Conservation (phyloP, 2,797 vertebrate genomes). For the Pangasius sanitwongsei region DNA sequence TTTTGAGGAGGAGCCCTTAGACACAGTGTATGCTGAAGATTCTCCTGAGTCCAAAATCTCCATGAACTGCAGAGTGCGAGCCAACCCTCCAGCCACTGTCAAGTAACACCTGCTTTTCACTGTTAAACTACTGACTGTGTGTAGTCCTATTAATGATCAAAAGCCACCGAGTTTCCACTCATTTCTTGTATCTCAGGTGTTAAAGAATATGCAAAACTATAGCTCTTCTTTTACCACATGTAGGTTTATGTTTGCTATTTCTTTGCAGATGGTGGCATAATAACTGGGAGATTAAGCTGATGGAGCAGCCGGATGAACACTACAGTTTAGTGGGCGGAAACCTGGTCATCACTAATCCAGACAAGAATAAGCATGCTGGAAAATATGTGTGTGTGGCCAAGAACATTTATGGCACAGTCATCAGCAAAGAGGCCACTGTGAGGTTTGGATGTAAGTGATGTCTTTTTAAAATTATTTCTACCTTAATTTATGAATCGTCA, state of each 20-base stretch:
- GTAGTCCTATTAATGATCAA: not conserved
- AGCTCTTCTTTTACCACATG: not conserved
- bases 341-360: constrained; percentile 92
- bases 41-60: constrained; percentile 92
- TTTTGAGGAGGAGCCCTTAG: constrained; percentile 96
- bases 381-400: constrained; percentile 89
- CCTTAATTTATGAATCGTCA: not conserved
- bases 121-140: not conserved
- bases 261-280: constrained; percentile 89
- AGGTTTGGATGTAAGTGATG: constrained; percentile 94
- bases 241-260: not conserved
- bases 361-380: constrained; percentile 87
- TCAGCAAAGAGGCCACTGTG: constrained; percentile 93
- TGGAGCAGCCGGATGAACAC: constrained; percentile 87
- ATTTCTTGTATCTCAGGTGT: not conserved
- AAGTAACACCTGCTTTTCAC: constrained; percentile 73
- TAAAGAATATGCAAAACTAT: not conserved
- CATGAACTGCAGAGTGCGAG: constrained; percentile 94
- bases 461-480: not conserved
- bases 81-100: constrained; percentile 88
- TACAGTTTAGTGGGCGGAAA: constrained; percentile 95
- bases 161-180: not conserved
- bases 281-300: constrained; percentile 91
- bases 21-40: constrained; percentile 94
- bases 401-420: constrained; percentile 89